Percentiles rank a stretch among this genome's conserved stretches.
phyloP scores from a whole-genome alignment of 2,113 vertebrate genomes.

The Dromiciops gliroides region DNA sequence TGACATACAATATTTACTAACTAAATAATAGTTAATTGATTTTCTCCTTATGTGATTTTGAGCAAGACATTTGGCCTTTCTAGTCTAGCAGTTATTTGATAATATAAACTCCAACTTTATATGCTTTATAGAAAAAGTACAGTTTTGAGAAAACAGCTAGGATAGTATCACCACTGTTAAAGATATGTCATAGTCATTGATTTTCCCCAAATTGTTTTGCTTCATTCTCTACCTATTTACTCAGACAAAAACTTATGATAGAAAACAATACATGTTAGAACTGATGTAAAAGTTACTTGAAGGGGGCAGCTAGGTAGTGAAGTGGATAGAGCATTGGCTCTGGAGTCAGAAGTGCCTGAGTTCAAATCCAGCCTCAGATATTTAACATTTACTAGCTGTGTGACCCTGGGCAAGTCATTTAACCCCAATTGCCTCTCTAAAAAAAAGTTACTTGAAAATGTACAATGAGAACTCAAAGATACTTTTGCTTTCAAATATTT shows the following conservation, averaged over 20 bases:
- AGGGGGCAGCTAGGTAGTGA: too few relatives aligned
- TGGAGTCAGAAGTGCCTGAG: too few relatives aligned
- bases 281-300: not conserved
- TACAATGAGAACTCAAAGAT: not conserved
- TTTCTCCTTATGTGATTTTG: not conserved
- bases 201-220: not conserved
- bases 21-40: not conserved
- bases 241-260: not conserved
- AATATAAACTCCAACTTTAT: not conserved
- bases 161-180: not conserved
- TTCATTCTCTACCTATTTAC: not conserved
- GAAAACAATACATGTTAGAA: not conserved
- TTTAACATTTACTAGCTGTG: too few relatives aligned
- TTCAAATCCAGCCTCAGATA: too few relatives aligned
- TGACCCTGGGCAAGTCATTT: too few relatives aligned
- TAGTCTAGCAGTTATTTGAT: not conserved
- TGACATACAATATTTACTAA: not conserved
- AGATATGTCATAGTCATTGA: not conserved
- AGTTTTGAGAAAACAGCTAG: not conserved
- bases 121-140: not conserved
- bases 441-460: not conserved
- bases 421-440: too few relatives aligned
- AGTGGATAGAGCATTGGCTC: too few relatives aligned
- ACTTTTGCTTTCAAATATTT: not conserved
- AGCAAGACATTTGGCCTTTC: not conserved